Conservation (phyloP, 1,140 invertebrate species). For the Drosophila orosa region DNA sequence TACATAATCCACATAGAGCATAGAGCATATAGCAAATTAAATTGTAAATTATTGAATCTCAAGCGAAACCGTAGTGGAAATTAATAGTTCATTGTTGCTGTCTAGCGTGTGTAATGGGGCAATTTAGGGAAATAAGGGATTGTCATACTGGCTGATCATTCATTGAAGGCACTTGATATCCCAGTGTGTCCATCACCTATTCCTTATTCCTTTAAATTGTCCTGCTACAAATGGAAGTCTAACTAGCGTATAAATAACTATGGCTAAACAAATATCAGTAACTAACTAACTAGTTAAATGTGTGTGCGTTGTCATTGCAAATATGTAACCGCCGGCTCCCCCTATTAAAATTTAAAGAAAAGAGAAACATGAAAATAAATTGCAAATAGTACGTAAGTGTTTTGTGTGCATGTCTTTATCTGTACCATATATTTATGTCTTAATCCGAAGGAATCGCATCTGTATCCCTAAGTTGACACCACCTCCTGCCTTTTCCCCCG, state of each 20-base stretch:
- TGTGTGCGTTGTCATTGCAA: slow-evolving; percentile 47
- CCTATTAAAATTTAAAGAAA: slow-evolving; percentile 18
- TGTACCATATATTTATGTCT: slow-evolving; percentile 39
- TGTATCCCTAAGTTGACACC: slow-evolving; percentile 31
- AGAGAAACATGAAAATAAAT: neutral
- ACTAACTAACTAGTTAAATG: slow-evolving; percentile 50
- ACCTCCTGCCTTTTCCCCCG: neutral
- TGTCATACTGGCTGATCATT: neutral
- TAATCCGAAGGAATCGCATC: slow-evolving; percentile 22
- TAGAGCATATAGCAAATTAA: slow-evolving; percentile 32
- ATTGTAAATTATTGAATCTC: slow-evolving; percentile 54
- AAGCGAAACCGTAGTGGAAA: slow-evolving; percentile 58
- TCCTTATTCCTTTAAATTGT: neutral
- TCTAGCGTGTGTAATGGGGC: slow-evolving; percentile 34
- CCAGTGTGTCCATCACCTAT: neutral
- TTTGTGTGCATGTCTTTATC: slow-evolving; percentile 39
- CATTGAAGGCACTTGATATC: neutral
- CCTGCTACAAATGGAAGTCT: neutral
- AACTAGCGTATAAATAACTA: slow-evolving; percentile 32
- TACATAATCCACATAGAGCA: slow-evolving; percentile 37
- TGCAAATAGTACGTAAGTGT: slow-evolving; percentile 36
- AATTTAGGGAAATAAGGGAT: neutral
- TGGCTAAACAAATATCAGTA: slow-evolving; percentile 42
- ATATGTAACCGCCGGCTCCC: slow-evolving; percentile 22
- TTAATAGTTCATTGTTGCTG: slow-evolving; percentile 69